Base-by-base conservation (phyloP, 2,113 vertebrate genomes). In the Uropsilus gracilis region DNA sequence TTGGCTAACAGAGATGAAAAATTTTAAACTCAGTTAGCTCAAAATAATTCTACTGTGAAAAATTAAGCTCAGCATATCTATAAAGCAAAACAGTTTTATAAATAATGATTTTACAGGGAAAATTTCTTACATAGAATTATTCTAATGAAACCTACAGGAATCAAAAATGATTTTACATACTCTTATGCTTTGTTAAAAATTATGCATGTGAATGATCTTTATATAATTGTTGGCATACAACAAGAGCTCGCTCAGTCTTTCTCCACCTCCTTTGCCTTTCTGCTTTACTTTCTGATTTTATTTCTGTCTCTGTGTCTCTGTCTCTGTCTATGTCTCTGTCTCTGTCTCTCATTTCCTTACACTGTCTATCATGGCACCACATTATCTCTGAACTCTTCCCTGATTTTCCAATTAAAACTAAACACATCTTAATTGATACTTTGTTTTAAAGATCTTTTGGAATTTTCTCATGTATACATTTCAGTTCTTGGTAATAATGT, bases 11-110 rank as follows among this genome's bases (percentile, higher is more conserved):
- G n/a, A 63, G 17, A 24, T 53, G 2, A 78, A 90, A 81, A 1
- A 72, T 85, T 63, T 68, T 53, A 71, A 90, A 16, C 39, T n/a
- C 14, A 11, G 46, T 30, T 93, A 80, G 37, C 68, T 93, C 6
- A 71, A 85, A 92, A 76, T 42, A 91, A 85, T 87, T 55, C 37
- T 44, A 63, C 30, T 55, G 63, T 26, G 20, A 94, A 73, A 68
- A 81, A 39, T 59, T 89, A 85, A 81, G 53, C 7, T 55, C 37
- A 22, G 57, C 39, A 18, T 55, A 50, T 89, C 48, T 91, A 6
- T 80, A 69, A 69, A 94, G 57, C n/a, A 57, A 66, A 12, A 59
- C n/a, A 76, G 44, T 84, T 83, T 71, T 90, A 55, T 8, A 86
- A 39, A 69, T 59, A 57, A 8, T 59, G 50, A 89, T 76, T 42